phyloP scores from a whole-genome alignment of 2,888 invertebrate genomes.

The Leucophenga montana region DNA sequence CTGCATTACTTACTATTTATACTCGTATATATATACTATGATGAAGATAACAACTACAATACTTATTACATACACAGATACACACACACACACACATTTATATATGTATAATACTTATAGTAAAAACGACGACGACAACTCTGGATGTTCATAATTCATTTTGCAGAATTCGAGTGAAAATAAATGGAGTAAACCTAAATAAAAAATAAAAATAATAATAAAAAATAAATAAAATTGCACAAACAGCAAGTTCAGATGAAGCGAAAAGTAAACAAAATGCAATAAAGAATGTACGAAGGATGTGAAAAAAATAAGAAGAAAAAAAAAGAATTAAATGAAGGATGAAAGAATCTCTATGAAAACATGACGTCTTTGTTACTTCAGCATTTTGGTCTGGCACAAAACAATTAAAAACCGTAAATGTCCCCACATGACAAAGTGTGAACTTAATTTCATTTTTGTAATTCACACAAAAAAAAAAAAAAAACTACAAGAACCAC shows the following conservation, averaged over 20 bases:
- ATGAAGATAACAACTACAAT: constrained; percentile 5
- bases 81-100: constrained; percentile 22
- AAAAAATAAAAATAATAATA: constrained; percentile 9
- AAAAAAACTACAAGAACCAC: constrained; percentile 13
- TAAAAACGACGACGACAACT: constrained; percentile 3
- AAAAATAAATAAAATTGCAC: constrained; percentile 1
- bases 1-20: too few species aligned
- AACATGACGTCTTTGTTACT: constrained; percentile 24
- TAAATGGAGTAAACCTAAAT: constrained; percentile 19
- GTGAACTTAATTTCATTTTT: constrained; percentile 67
- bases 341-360: too few species aligned
- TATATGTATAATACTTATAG: constrained; percentile 26
- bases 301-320: too few species aligned
- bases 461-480: constrained; percentile 41
- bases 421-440: constrained; percentile 67
- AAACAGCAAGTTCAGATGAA: too few species aligned
- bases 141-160: constrained; percentile 57
- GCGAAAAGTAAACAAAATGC: constrained; percentile 47
- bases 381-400: constrained; percentile 36
- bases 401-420: constrained; percentile 65
- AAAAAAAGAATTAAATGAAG: too few species aligned
- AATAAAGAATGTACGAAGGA: not conserved
- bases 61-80: too few species aligned
- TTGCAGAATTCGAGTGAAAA: constrained; percentile 42
- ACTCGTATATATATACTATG: not conserved